Conservation (phyloP, 2,113 vertebrate genomes). For the Proteles cristata region DNA sequence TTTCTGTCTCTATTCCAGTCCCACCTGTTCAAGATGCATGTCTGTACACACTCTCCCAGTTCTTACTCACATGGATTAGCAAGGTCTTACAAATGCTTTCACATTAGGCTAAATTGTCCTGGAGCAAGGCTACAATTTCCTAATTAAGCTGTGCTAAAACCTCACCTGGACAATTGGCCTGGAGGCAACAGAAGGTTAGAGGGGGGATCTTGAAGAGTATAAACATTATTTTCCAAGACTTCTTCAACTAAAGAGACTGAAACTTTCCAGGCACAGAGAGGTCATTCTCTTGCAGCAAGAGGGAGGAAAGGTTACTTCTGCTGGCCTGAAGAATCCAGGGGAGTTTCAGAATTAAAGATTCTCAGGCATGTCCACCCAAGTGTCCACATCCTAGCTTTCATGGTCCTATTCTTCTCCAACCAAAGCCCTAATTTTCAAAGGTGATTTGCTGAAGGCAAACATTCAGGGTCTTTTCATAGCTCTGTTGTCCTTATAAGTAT, state of each 20-base stretch:
- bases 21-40: not conserved
- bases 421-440: not conserved
- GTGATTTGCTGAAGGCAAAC: not conserved
- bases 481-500: not conserved
- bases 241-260: not conserved
- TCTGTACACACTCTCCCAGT: not conserved
- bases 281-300: not conserved
- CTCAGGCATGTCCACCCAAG: too few relatives aligned
- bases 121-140: not conserved
- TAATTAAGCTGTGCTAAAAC: not conserved
- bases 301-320: not conserved
- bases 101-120: not conserved
- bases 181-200: not conserved
- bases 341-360: not conserved
- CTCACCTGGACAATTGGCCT: not conserved
- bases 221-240: not conserved
- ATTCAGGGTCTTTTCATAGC: not conserved
- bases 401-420: not conserved
- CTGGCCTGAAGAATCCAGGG: not conserved
- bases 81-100: not conserved
- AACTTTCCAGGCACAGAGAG: not conserved
- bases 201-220: accelerated
- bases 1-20: not conserved
- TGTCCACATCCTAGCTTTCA: not conserved
- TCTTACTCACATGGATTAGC: not conserved